Conservation (phyloP, 2,888 invertebrate species). For the Zelleria hepariella region DNA sequence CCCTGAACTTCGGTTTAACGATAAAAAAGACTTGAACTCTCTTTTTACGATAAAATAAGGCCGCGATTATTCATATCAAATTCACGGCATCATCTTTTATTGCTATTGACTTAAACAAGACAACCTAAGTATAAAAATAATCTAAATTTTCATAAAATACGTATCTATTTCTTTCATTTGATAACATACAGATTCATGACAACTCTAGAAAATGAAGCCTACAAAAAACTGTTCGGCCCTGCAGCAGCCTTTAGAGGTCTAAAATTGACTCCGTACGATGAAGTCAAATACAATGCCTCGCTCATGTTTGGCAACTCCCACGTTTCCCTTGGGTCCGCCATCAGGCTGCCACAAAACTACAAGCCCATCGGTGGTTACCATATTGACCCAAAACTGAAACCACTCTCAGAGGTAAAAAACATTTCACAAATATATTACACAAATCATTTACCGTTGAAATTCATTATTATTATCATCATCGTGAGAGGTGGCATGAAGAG, state of each 20-base stretch:
- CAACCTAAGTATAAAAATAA: no score
- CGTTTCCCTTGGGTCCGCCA: constrained; percentile 12
- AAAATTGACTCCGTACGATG: constrained; percentile 7
- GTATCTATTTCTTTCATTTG: no score
- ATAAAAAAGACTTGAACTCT: no score
- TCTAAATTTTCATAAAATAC: no score
- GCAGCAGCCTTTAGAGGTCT: constrained; percentile 7
- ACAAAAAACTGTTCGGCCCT: constrained; percentile 11
- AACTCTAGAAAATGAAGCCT: constrained; percentile 6
- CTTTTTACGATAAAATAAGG: no score
- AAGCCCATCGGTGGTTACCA: constrained; percentile 18
- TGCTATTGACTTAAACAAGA: no score
- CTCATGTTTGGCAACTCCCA: constrained; percentile 15
- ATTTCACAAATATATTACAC: neutral
- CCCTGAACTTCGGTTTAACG: no score
- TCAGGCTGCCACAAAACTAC: constrained; percentile 15
- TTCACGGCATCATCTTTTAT: no score
- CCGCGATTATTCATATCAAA: no score
- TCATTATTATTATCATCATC: neutral
- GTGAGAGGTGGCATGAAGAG: neutral
- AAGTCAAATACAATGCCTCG: constrained; percentile 12
- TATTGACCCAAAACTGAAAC: constrained; percentile 18
- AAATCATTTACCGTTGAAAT: neutral
- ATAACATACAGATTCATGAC: neutral
- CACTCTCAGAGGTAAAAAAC: constrained; percentile 34